These are phyloP conservation scores for Anoplius nigerrimus DNA, from an alignment of 2,888 invertebrate species.

Conservation along the genomic window DNA sequence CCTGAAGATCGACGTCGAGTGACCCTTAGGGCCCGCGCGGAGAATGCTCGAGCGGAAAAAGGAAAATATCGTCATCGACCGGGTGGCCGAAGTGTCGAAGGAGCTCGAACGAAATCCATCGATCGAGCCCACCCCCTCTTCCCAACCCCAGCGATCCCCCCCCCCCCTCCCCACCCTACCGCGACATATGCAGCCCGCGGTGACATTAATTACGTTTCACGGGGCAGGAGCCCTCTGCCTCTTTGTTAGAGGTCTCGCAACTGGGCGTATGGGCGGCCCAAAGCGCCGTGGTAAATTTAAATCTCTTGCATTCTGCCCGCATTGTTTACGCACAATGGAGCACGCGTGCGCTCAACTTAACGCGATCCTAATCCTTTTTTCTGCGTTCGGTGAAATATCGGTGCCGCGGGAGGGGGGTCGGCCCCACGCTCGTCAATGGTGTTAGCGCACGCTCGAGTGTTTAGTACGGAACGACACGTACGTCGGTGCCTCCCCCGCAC, in stretches of 20 bases:
- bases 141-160: no score
- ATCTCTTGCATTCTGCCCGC: conserved; percentile 29
- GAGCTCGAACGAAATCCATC: conserved; percentile 26
- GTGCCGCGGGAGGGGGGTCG: not conserved
- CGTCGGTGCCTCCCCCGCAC: no score
- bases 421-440: no score
- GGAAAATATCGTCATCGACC: no score
- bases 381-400: not conserved
- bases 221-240: conserved; percentile 15
- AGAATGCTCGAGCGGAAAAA: no score
- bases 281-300: conserved; percentile 32
- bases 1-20: not conserved
- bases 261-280: no score
- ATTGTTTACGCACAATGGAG: conserved; percentile 49
- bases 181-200: conserved; percentile 1
- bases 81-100: not conserved
- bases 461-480: no score
- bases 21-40: no score
- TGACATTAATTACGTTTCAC: no score
- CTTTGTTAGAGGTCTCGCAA: conserved; percentile 1
- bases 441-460: no score
- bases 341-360: conserved; percentile 33
- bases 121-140: conserved; percentile 26
- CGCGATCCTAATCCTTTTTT: conserved; percentile 22
- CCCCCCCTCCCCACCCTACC: no score